Evolutionary conservation across 2,888 invertebrate genomes (phyloP), one percentile per base, ranked within the genome.

Genomic region (Sinopyrophorus schimmeli): DNA sequence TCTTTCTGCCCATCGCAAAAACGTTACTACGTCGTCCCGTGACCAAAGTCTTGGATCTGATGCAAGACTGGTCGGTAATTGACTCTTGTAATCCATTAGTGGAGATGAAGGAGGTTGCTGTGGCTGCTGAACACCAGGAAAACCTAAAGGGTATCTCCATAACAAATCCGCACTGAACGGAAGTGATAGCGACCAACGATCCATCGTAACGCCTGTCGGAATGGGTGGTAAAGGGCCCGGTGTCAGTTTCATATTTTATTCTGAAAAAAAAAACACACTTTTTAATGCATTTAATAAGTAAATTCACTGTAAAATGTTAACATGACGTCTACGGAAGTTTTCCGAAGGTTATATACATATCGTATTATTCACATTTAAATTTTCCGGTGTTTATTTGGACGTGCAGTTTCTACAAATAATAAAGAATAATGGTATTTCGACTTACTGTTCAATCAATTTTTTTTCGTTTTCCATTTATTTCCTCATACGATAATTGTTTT

Each of bases 11-110:
- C 93, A 94, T 68, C 89, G 85, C 35, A 95, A 76, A 74, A 94
- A 95, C 40, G 87, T 81, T 30, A 83, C 79, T 11, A 94, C 94
- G 70, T 94, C 93, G 60, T 93, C 93, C 59, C 94, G 82, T 44
- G 87, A 86, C 94, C 94, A 95, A 34, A 89, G 75, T 63, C 93
- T 80, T 5, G 94, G 94, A 78, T 95, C 94, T 64, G 88, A 83
- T 26, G 91, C 89, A 74, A 92, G 77, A 60, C 84, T 85, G 24
- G 84, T 80, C 16, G 93, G 93, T 63, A 93, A 76, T 70, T 92
- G 92, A 39, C 89, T 89, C 75, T 92, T 92, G 66, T 92, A 84
- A 68, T 93, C 92, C 50, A 87, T 80, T 53, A 89, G 77, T 5
- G 89, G 89, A 54, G 83, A 84, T 11, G 78, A 77, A 15, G 84